These are phyloP conservation scores for Proterorhinus semilunaris DNA, from an alignment of 2,113 vertebrate genomes.

Conservation along the genomic window DNA sequence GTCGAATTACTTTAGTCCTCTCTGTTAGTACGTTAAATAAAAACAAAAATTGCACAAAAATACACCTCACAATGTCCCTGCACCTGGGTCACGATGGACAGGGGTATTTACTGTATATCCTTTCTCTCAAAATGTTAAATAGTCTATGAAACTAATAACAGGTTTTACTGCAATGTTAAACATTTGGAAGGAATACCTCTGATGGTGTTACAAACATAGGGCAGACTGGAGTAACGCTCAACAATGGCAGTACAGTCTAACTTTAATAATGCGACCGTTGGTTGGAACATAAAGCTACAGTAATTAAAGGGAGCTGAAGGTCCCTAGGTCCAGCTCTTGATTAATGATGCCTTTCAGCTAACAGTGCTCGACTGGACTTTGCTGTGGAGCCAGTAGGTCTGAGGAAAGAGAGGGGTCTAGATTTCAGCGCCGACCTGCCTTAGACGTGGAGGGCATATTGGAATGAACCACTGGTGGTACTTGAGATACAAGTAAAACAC, in stretches of 20 bases:
- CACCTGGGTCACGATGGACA: no score
- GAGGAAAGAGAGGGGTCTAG: neutral
- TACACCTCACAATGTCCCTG: no score
- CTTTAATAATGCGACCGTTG: conserved; percentile 49
- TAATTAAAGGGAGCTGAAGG: conserved; percentile 64
- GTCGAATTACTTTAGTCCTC: no score
- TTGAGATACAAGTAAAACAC: neutral
- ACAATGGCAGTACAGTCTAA: conserved; percentile 24
- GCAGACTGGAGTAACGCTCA: conserved; percentile 3
- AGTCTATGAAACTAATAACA: no score
- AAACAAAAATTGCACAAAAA: no score
- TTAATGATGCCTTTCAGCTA: conserved; percentile 61
- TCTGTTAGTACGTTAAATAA: no score
- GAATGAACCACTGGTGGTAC: neutral
- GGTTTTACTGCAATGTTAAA: no score
- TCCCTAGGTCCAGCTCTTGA: conserved; percentile 58
- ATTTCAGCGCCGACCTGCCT: conserved; percentile 16
- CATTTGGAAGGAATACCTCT: no score
- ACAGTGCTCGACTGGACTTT: conserved; percentile 37
- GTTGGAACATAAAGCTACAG: conserved; percentile 61
- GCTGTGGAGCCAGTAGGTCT: conserved; percentile 6
- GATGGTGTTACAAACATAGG: neutral
- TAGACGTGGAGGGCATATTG: conserved; percentile 9
- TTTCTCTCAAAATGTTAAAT: no score
- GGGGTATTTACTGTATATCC: no score